Conservation (phyloP, 2,888 invertebrate species). For the Carabus problematicus region DNA sequence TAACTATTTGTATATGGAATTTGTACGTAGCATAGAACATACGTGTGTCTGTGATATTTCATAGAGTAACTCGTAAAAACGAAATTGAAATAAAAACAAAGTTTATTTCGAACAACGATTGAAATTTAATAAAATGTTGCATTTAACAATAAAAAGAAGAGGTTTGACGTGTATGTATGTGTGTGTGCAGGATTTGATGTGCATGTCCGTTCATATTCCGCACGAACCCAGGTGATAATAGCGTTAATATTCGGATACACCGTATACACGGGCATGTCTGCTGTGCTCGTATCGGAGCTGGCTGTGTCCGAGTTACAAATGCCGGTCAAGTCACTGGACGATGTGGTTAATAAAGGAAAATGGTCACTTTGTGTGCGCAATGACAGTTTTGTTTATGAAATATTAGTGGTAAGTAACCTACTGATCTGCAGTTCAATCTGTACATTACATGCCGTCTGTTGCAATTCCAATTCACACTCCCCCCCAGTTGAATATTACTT, state of each 20-base stretch:
- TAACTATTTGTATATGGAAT: background rate
- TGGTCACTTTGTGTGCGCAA: conserved; percentile 59
- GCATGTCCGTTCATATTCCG: conserved; percentile 50
- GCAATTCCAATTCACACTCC: no score
- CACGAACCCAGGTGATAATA: conserved; percentile 52
- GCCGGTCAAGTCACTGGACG: conserved; percentile 56
- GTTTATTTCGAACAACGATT: no score
- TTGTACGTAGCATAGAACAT: conserved; percentile 30
- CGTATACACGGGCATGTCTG: conserved; percentile 54
- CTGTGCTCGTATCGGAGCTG: conserved; percentile 57
- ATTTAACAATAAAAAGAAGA: no score
- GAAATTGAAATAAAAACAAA: no score
- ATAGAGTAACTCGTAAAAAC: no score
- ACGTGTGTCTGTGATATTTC: no score
- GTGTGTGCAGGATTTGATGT: conserved; percentile 53
- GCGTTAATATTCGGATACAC: conserved; percentile 54
- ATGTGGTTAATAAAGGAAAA: conserved; percentile 52
- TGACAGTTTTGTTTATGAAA: conserved; percentile 56
- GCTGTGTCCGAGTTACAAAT: conserved; percentile 55
- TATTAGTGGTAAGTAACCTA: conserved; percentile 51
- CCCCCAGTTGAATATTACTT: no score
- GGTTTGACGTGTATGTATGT: no score
- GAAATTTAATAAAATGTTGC: no score
- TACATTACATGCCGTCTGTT: no score
- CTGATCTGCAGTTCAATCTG: background rate